Conservation (phyloP, 2,113 vertebrate species). For the Butorides virescens region DNA sequence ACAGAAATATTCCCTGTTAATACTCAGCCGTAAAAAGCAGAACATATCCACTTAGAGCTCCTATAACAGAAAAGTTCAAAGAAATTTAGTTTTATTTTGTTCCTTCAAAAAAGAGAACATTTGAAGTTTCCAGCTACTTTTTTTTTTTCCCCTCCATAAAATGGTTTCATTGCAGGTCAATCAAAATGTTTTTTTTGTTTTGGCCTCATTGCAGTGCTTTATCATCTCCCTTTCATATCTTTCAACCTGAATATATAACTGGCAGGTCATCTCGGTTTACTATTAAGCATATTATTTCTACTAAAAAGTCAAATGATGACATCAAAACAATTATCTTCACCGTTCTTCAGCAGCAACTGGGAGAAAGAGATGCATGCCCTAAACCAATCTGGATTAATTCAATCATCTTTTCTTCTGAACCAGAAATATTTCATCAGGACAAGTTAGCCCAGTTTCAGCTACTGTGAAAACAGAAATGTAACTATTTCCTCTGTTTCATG, state of each 20-base stretch:
- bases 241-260: not conserved
- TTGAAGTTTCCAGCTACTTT: not conserved
- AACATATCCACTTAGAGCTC: not conserved
- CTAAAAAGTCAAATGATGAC: not conserved
- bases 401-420: not conserved
- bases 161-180: not conserved
- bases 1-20: not conserved
- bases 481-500: not conserved
- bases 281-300: not conserved
- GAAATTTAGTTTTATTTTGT: not conserved
- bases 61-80: not conserved
- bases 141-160: not conserved
- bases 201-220: not conserved
- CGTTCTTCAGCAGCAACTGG: not conserved
- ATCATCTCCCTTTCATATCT: not conserved
- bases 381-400: not conserved
- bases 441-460: not conserved
- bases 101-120: not conserved
- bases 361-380: not conserved
- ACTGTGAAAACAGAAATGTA: not conserved
- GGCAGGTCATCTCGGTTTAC: not conserved
- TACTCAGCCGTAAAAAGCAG: not conserved
- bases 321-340: not conserved
- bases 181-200: not conserved
- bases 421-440: not conserved